phyloP scores from a whole-genome alignment of 2,888 invertebrate species.

The Diarsia mendica region DNA sequence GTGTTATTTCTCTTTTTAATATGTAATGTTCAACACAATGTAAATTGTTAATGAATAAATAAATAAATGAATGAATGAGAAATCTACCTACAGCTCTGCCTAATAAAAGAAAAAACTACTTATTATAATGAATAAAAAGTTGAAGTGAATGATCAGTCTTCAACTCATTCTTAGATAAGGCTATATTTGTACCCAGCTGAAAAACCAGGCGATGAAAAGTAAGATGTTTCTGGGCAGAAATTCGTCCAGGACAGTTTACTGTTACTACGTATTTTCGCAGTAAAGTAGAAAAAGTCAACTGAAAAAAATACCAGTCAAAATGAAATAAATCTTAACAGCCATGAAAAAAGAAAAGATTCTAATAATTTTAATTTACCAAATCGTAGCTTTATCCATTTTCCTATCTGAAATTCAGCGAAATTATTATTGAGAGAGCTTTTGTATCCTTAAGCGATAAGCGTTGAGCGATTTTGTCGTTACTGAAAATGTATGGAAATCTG shows the following conservation, averaged over 20 bases:
- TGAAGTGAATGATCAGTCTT: neutral
- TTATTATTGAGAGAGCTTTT: slow-evolving; percentile 49
- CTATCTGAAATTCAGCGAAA: slow-evolving; percentile 27
- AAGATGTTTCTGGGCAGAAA: neutral
- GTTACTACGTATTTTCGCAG: neutral
- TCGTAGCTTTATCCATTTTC: slow-evolving; percentile 26
- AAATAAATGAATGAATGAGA: no score
- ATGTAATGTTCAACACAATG: no score
- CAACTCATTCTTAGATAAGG: neutral
- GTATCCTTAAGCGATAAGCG: slow-evolving; percentile 37
- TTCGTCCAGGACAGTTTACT: neutral
- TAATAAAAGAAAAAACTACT: no score
- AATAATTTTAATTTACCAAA: slow-evolving; percentile 43
- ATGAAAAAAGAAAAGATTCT: slow-evolving; percentile 6
- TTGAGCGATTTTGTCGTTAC: slow-evolving; percentile 10
- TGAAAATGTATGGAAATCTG: neutral
- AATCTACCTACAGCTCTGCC: no score
- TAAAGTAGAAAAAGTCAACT: neutral
- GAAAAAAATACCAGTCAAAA: neutral
- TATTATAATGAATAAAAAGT: neutral
- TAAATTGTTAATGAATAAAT: no score
- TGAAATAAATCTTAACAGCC: neutral
- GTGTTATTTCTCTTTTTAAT: no score
- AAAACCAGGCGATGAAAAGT: neutral
- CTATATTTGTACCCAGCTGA: neutral